Percentiles rank a stretch among this genome's conserved stretches.
Evolutionary conservation across 1,140 invertebrate genomes (phyloP).

Genomic region (Maconellicoccus hirsutus): DNA sequence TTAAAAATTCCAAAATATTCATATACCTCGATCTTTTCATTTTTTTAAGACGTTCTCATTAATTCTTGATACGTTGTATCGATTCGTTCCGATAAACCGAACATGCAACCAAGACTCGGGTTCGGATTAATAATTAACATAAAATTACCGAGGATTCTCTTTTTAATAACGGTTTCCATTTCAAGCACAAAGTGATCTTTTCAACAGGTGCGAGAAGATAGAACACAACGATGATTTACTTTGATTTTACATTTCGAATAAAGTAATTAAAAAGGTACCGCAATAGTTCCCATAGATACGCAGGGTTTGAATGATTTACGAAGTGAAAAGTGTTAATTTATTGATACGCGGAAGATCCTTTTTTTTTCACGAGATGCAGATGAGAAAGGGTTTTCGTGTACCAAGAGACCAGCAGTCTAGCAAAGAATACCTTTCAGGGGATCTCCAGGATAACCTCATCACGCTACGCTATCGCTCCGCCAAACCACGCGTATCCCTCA

Average conservation of each 20-base stretch:
- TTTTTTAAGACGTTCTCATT: no score
- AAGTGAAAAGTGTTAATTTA: not conserved
- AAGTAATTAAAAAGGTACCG: not conserved
- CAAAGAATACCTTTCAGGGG: no score
- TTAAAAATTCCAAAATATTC: no score
- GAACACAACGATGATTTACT: not conserved
- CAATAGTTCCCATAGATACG: not conserved
- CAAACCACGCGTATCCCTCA: no score
- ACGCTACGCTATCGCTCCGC: no score
- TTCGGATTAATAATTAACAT: not conserved
- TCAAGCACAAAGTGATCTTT: not conserved
- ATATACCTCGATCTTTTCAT: no score
- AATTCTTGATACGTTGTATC: no score
- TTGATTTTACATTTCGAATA: not conserved
- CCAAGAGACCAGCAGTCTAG: no score
- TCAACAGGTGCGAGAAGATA: not conserved
- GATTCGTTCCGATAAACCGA: no score
- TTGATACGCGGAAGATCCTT: not conserved
- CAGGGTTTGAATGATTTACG: not conserved
- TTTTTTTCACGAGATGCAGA: not conserved
- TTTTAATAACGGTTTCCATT: not conserved
- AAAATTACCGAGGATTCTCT: not conserved
- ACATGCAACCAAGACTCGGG: no score
- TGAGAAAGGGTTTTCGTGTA: no score
- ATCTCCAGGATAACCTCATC: no score